These are phyloP conservation scores for Neosalanx taihuensis DNA, from an alignment of 2,797 vertebrate genomes.

Conservation along the genomic window DNA sequence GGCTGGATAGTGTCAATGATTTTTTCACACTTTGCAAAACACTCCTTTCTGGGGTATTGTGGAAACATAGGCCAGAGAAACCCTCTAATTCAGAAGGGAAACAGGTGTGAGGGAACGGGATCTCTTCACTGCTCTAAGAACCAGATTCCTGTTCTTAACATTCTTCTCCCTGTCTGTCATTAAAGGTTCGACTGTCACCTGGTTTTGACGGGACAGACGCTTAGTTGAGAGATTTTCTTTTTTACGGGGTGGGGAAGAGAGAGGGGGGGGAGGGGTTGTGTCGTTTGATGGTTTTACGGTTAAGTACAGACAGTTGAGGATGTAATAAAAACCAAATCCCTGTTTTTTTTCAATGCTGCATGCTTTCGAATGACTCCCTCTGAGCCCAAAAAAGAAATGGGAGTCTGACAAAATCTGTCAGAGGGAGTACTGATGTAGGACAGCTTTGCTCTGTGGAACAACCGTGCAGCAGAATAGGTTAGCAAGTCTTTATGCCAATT, in stretches of 20 bases:
- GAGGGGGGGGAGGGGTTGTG: conserved; percentile 3
- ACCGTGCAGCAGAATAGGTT: conserved; percentile 40
- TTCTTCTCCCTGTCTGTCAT: conserved; percentile 68
- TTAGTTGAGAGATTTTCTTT: conserved; percentile 23
- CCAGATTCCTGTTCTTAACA: conserved; percentile 68
- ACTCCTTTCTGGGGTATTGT: conserved; percentile 38
- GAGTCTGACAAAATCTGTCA: conserved; percentile 56
- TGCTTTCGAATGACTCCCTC: conserved; percentile 22
- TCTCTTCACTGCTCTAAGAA: background rate
- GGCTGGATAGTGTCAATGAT: conserved; percentile 45
- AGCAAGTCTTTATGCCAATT: conserved; percentile 23
- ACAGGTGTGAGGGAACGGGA: conserved; percentile 53
- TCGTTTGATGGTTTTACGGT: conserved; percentile 38
- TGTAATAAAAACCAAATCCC: conserved; percentile 3
- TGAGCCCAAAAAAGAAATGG: conserved; percentile 61
- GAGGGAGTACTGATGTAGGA: conserved; percentile 46
- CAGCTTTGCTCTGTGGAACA: conserved; percentile 61
- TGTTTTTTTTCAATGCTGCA: background rate
- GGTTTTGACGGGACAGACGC: conserved; percentile 50
- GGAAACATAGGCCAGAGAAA: conserved; percentile 30
- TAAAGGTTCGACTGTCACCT: conserved; percentile 61
- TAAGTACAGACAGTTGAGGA: conserved; percentile 19
- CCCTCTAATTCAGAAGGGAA: conserved; percentile 64
- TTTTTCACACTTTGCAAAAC: conserved; percentile 54
- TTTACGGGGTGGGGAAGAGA: conserved; percentile 22